Evolutionary conservation across 2,888 invertebrate genomes (phyloP).

Genomic region (Ophion ellenae): DNA sequence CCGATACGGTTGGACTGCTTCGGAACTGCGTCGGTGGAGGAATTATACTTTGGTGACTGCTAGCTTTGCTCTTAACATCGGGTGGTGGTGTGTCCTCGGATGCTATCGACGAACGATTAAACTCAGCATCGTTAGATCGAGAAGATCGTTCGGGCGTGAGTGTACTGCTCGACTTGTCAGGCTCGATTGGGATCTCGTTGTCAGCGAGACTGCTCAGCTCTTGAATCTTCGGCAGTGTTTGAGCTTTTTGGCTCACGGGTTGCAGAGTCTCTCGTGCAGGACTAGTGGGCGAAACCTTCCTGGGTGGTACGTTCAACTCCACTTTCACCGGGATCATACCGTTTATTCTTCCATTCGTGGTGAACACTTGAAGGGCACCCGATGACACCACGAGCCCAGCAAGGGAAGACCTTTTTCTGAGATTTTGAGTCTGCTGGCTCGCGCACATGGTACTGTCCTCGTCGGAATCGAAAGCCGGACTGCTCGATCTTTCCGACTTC

Average conservation of each 20-base stretch:
- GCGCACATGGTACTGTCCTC: constrained; percentile 90
- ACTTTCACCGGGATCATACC: constrained; percentile 76
- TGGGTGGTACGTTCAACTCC: constrained; percentile 71
- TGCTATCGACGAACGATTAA: constrained; percentile 60
- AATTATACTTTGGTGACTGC: constrained; percentile 87
- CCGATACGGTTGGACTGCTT: constrained; percentile 88
- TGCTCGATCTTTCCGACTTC: constrained; percentile 93
- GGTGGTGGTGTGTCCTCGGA: constrained; percentile 75
- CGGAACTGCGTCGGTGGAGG: constrained; percentile 91
- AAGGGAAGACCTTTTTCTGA: constrained; percentile 88
- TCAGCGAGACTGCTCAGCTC: constrained; percentile 87
- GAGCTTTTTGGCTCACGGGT: constrained; percentile 77
- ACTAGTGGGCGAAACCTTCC: constrained; percentile 81
- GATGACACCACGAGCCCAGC: constrained; percentile 89
- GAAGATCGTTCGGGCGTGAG: constrained; percentile 81
- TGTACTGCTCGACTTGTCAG: constrained; percentile 80
- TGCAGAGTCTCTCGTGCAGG: constrained; percentile 72
- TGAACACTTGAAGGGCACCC: constrained; percentile 84
- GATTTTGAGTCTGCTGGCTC: constrained; percentile 78
- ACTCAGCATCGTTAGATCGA: constrained; percentile 71
- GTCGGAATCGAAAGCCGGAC: constrained; percentile 97
- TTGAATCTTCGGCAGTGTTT: constrained; percentile 87
- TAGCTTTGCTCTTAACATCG: constrained; percentile 71
- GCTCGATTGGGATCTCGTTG: constrained; percentile 85
- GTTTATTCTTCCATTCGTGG: constrained; percentile 78